These are phyloP conservation scores for Lepidonotus clava DNA, from an alignment of 2,888 invertebrate genomes.

Conservation along the genomic window DNA sequence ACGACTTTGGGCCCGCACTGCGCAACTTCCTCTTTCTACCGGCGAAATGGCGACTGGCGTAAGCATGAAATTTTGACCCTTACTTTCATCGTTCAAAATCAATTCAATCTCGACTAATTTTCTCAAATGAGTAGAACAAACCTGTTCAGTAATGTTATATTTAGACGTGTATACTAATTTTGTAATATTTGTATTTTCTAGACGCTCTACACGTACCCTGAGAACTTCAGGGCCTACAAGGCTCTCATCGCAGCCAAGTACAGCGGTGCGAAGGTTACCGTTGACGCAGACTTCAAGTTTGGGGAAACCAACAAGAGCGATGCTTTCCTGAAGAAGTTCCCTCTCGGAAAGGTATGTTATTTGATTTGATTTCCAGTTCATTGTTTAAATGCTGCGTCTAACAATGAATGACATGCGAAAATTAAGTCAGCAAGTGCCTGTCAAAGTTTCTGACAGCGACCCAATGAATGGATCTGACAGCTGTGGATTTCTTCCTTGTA, in stretches of 20 bases:
- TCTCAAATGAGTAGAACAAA: background rate
- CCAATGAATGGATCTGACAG: too few species aligned
- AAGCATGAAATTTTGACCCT: constrained; percentile 73
- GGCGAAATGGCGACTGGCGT: constrained; percentile 83
- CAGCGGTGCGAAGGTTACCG: constrained; percentile 86
- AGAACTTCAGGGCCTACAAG: constrained; percentile 99
- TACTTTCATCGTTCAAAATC: constrained; percentile 3
- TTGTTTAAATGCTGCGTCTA: too few species aligned
- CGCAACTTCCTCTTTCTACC: constrained; percentile 74
- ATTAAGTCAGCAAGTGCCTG: too few species aligned
- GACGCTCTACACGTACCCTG: constrained; percentile 98
- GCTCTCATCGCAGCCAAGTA: constrained; percentile 98
- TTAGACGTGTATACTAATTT: background rate
- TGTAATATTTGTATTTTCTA: constrained; percentile 80
- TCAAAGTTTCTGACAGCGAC: too few species aligned
- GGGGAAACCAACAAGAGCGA: constrained; percentile 95
- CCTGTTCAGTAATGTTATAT: background rate
- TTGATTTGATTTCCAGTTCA: too few species aligned
- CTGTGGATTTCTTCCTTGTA: too few species aligned
- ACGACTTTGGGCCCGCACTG: constrained; percentile 28
- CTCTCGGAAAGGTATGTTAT: constrained; percentile 97
- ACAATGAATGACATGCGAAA: too few species aligned
- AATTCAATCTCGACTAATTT: background rate
- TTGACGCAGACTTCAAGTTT: constrained; percentile 88
- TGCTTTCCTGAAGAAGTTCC: constrained; percentile 95